Conservation (phyloP, 2,888 invertebrate species). For the Pantelozetes paolii region DNA sequence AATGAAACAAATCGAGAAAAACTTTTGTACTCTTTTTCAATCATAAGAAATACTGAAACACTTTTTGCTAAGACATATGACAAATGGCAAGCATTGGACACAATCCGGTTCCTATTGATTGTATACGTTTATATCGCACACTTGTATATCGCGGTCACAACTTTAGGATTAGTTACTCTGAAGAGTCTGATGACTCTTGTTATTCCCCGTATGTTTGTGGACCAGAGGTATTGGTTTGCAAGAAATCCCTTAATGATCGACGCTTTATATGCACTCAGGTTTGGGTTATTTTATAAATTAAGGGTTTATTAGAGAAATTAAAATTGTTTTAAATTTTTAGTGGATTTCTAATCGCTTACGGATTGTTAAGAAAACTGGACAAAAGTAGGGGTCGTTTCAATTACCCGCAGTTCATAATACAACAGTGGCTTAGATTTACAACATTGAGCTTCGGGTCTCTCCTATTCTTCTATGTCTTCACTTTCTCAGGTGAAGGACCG, state of each 20-base stretch:
- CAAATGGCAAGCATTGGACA: conserved; percentile 6
- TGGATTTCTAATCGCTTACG: conserved; percentile 4
- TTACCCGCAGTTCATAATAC: neutral
- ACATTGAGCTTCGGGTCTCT: neutral
- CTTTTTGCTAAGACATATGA: neutral
- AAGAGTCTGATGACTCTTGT: neutral
- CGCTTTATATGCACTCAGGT: conserved; percentile 1
- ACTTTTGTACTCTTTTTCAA: conserved; percentile 16
- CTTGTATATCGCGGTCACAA: neutral
- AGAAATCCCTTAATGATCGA: conserved; percentile 26
- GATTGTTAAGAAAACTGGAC: conserved; percentile 6
- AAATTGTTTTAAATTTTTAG: neutral
- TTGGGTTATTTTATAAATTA: neutral
- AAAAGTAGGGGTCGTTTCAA: conserved; percentile 20
- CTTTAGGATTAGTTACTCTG: neutral
- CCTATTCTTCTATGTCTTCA: conserved; percentile 10
- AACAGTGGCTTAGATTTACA: neutral
- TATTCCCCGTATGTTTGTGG: neutral
- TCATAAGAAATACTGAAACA: neutral
- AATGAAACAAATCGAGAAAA: neutral
- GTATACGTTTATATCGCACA: neutral
- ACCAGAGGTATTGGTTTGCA: neutral
- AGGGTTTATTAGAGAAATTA: neutral
- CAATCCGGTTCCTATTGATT: neutral
- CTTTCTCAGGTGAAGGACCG: neutral